Conservation (phyloP, 2,113 vertebrate species). For the Gobio gobio region DNA sequence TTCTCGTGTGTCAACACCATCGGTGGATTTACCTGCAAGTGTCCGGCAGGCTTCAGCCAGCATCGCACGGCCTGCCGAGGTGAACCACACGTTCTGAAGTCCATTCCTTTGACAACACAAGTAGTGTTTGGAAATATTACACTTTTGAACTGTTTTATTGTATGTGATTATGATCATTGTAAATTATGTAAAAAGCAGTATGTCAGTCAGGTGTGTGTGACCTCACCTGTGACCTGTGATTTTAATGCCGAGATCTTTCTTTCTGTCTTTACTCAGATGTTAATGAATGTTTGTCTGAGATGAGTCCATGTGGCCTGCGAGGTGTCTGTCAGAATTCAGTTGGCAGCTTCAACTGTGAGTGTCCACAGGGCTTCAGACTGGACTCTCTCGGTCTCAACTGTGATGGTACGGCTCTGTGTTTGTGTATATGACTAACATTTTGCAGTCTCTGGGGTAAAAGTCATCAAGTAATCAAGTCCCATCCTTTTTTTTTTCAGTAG, state of each 20-base stretch:
- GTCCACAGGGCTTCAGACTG: conserved; percentile 82
- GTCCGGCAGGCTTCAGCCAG: conserved; percentile 84
- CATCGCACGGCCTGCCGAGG: conserved; percentile 87
- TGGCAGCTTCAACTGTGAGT: conserved; percentile 86
- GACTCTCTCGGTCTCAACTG: conserved; percentile 83
- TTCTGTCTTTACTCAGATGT: conserved; percentile 74
- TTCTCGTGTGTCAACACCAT: conserved; percentile 86
- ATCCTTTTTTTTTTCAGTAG: too few relatives aligned
- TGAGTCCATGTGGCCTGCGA: conserved; percentile 78
- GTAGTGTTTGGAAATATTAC: background rate
- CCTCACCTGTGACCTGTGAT: too few relatives aligned
- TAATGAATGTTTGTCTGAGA: conserved; percentile 83
- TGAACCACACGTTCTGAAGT: conserved; percentile 57
- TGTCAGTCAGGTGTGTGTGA: background rate
- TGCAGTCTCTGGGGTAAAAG: too few relatives aligned
- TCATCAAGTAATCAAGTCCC: too few relatives aligned
- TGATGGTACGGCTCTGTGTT: conserved; percentile 72
- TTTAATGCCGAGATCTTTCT: background rate
- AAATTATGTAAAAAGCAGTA: background rate
- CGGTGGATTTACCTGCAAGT: conserved; percentile 87
- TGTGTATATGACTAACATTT: background rate
- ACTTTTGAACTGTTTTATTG: background rate
- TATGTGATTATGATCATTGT: background rate
- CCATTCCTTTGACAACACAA: background rate
- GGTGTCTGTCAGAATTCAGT: conserved; percentile 85